phyloP scores from a whole-genome alignment of 1,140 invertebrate genomes.

The Chrysomallon squamiferum region DNA sequence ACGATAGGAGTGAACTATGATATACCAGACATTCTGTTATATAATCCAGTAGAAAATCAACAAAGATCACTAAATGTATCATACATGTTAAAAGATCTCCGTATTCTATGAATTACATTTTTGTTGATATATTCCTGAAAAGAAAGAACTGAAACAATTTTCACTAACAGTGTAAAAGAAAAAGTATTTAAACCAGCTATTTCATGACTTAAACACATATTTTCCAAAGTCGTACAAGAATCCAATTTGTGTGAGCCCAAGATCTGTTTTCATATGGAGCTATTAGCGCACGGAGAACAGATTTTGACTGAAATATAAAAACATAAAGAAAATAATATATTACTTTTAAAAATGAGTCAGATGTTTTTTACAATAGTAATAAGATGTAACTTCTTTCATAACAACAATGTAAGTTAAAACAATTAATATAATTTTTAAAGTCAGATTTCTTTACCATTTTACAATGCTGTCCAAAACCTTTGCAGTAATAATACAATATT shows the following conservation, averaged over 20 bases:
- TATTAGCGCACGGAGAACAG: slow-evolving; percentile 73
- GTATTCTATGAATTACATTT: no score
- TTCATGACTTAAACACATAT: slow-evolving; percentile 30
- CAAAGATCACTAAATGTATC: background rate
- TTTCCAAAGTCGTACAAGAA: slow-evolving; percentile 81
- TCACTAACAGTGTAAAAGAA: background rate
- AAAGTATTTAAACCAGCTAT: background rate
- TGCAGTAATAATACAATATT: no score
- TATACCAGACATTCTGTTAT: background rate
- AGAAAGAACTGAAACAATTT: background rate
- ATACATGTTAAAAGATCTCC: background rate
- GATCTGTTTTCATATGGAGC: slow-evolving; percentile 82
- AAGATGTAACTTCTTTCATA: no score
- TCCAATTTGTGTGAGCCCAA: slow-evolving; percentile 88
- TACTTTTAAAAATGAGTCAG: no score
- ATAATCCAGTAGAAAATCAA: background rate
- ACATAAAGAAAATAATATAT: no score
- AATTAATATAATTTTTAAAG: no score
- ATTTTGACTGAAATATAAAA: slow-evolving; percentile 63
- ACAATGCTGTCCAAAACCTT: no score
- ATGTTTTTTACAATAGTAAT: no score
- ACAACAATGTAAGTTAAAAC: no score
- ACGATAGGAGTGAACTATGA: background rate
- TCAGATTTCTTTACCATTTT: no score
- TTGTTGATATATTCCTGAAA: no score